Base-by-base conservation (phyloP, 1,140 invertebrate genomes). In the Caenorhabditis remanei region DNA sequence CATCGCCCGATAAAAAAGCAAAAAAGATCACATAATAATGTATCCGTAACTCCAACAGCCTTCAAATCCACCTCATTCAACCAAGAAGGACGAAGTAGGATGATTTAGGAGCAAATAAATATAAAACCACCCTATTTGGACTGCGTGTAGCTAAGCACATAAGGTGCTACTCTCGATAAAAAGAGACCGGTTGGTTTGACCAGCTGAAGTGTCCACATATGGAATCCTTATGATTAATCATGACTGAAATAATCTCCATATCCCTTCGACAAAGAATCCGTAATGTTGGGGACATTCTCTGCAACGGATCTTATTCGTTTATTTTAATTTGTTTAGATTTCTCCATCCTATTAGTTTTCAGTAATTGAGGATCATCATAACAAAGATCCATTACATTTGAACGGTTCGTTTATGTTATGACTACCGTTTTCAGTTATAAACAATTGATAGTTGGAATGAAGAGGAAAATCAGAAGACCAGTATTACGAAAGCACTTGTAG, bases 201-300 rank as follows among this genome's bases (percentile, higher is more conserved):
- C 71, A 79, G 71, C 71, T 79, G 40, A 79, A 79, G 71, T 79
- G 46, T 41, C 46, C 46, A 79, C 71, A 79, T 24, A 46, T 43
- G 1, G 41, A 79, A 53, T 71, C 8, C 21, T 46, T 4, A 71
- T 19, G 9, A 63, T 24, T 32, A 24, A 19, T 24, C 21, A 71
- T 8, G 24, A 71, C 19, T 21, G 56, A 61, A 43, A 71, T 0
- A 19, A 14, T 43, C 3, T 13, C 11, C 40, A 71, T 16, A 43
- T 46, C 65, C 41, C 41, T 63, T 32, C 32, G 32, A 32, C 32
- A 7, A 21, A 61, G 9, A 24, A 21, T 24, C n/a, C 19, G n/a
- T 8, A 61, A 61, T n/a, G 9, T 14, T 11, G 50, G 0, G 9
- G 0, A 32, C 32, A 32, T 32, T 32, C 2, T 32, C 32, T 32